Evolutionary conservation across 2,797 vertebrate species (phyloP).

Genomic region (Notamacropus eugenii): DNA sequence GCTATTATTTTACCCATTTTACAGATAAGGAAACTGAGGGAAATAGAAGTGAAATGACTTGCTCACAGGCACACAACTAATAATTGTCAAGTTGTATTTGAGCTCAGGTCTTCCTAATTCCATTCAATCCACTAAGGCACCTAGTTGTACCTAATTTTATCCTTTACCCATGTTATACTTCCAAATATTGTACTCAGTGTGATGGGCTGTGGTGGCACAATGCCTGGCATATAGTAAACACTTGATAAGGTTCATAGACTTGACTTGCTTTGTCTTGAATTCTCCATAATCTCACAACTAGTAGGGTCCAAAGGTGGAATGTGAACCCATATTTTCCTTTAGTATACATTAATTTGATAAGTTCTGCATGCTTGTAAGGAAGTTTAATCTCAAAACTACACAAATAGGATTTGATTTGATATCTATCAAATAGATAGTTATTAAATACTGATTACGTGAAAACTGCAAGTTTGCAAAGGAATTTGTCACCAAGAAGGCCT

Average conservation of each 20-base stretch:
- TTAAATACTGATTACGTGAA: not conserved
- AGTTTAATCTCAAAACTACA: not conserved
- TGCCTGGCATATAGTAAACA: not conserved
- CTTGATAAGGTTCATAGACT: not conserved
- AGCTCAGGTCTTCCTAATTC: too few relatives aligned
- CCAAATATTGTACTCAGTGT: too few relatives aligned
- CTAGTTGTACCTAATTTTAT: too few relatives aligned
- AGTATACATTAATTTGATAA: not conserved
- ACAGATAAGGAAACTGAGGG: too few relatives aligned
- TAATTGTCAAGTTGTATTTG: too few relatives aligned
- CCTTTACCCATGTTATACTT: too few relatives aligned
- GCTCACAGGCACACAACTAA: too few relatives aligned
- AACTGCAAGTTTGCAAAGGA: not conserved
- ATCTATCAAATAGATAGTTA: not conserved
- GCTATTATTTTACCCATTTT: too few relatives aligned
- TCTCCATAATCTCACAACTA: not conserved
- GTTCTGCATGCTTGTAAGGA: not conserved
- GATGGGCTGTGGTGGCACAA: not conserved
- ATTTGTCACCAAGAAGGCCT: not conserved
- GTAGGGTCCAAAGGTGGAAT: not conserved
- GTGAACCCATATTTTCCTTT: not conserved
- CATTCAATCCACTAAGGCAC: too few relatives aligned
- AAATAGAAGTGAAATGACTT: too few relatives aligned
- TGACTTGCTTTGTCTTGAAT: not conserved
- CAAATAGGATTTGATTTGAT: not conserved